A percentile compares a stretch with the other conserved stretches of the same genome.
Conservation (phyloP, 2,797 vertebrate species). For the Tympanoctomys barrerae region DNA sequence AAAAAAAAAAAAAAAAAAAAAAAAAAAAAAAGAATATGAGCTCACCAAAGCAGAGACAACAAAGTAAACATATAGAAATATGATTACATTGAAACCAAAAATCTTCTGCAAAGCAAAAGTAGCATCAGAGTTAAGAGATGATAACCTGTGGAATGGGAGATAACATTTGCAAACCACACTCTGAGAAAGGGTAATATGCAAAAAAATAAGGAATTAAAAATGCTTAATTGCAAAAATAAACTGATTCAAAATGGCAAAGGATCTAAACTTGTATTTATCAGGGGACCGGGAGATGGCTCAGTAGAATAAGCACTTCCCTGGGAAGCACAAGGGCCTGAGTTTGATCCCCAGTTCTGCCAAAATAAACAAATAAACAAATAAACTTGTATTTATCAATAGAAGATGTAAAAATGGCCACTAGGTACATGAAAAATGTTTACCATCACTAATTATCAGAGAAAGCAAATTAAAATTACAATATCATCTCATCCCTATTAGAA, state of each 20-base stretch:
- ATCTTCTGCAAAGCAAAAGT: background rate
- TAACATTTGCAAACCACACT: background rate
- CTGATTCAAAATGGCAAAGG: background rate
- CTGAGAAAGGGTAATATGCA: background rate
- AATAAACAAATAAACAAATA: too few relatives aligned
- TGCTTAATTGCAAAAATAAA: background rate
- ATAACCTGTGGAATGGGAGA: background rate
- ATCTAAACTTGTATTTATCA: background rate
- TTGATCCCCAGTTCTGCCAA: too few relatives aligned
- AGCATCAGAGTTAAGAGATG: background rate
- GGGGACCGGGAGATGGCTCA: too few relatives aligned
- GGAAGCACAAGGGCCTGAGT: too few relatives aligned
- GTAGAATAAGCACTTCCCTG: too few relatives aligned
- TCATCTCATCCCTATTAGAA: background rate
- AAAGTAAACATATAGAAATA: background rate
- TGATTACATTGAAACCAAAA: background rate
- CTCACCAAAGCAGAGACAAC: background rate
- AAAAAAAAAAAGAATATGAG: too few relatives aligned
- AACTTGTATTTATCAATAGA: background rate
- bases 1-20: too few relatives aligned
- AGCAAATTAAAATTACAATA: background rate
- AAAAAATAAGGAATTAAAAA: background rate
- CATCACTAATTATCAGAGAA: background rate
- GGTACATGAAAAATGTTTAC: background rate
- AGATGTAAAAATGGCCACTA: background rate